These are phyloP conservation scores for Gymnobelideus leadbeateri DNA, from an alignment of 2,113 vertebrate genomes.

Conservation along the genomic window DNA sequence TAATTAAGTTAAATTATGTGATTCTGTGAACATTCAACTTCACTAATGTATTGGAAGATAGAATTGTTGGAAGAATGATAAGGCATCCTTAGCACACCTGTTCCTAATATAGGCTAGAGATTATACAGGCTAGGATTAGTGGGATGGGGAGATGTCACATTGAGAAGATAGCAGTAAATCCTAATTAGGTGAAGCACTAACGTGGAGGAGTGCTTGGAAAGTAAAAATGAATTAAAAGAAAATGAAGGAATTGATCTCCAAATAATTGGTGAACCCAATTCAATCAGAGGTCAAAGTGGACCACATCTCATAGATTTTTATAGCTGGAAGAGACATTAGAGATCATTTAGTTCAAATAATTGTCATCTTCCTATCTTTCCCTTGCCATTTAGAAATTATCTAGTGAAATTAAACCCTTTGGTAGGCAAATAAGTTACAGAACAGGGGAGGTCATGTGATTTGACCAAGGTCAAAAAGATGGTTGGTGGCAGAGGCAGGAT, in stretches of 20 bases:
- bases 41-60: neutral
- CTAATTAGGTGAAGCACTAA: neutral
- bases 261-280: neutral
- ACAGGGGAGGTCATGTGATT: neutral
- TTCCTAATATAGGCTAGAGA: neutral
- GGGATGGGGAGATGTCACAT: neutral
- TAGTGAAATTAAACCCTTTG: neutral
- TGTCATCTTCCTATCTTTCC: neutral
- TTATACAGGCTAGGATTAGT: neutral
- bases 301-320: neutral
- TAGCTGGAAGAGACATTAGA: neutral
- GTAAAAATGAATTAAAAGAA: neutral
- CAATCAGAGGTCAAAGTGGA: neutral
- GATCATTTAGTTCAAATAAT: neutral
- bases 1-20: constrained; percentile 8
- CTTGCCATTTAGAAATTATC: neutral
- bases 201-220: neutral
- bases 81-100: neutral
- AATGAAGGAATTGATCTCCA: neutral
- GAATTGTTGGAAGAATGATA: neutral
- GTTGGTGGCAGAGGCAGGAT: neutral
- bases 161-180: neutral
- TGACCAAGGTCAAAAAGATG: neutral
- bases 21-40: neutral
- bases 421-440: neutral